phyloP scores from a whole-genome alignment of 2,113 vertebrate genomes.

The Diadophis punctatus region DNA sequence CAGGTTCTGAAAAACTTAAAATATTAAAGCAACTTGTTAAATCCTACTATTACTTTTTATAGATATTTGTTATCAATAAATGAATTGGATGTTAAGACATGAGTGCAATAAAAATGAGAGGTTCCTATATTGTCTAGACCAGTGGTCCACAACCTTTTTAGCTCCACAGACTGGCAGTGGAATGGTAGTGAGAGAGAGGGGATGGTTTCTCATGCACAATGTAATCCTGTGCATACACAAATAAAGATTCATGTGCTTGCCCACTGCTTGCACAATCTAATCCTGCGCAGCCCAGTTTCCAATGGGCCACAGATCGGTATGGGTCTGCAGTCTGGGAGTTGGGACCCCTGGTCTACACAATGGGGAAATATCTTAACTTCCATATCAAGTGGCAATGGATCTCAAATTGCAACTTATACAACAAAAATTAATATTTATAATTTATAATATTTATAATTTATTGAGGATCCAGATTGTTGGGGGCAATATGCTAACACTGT shows the following conservation, averaged over 20 bases:
- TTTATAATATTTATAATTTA: too few species aligned
- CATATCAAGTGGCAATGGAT: too few species aligned
- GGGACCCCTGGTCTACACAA: background rate
- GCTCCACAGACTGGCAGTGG: background rate
- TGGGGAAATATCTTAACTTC: background rate
- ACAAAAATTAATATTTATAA: too few species aligned
- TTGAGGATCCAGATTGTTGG: too few species aligned
- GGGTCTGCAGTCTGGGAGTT: background rate
- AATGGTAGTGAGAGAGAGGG: background rate
- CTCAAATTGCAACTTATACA: too few species aligned
- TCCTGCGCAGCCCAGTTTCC: background rate
- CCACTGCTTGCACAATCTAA: background rate
- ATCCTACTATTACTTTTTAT: too few species aligned
- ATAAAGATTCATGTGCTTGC: background rate
- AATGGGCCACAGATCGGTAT: too few species aligned
- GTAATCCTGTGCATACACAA: background rate
- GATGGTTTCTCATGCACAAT: background rate
- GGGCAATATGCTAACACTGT: too few species aligned
- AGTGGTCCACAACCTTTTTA: background rate
- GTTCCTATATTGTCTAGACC: background rate
- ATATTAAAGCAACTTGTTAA: background rate
- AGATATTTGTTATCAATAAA: too few species aligned
- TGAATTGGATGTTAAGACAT: background rate
- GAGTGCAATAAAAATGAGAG: background rate
- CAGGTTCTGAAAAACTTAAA: background rate